Evolutionary conservation across 1,140 invertebrate species (phyloP), one percentile per base, ranked within the genome.

Genomic region (Drosophila nannoptera): DNA sequence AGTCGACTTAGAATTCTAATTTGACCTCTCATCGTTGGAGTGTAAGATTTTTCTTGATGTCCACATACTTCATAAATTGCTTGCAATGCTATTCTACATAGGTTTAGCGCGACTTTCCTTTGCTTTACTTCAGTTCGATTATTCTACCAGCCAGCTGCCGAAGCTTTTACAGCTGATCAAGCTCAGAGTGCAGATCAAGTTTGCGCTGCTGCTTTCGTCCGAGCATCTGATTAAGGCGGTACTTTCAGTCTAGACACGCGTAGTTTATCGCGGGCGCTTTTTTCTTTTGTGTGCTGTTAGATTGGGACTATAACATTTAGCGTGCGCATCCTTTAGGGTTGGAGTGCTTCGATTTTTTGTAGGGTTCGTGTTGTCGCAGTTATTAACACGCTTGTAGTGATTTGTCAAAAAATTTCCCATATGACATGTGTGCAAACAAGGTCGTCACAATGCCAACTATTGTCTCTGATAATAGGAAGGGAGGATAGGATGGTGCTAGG

Each of bases 401-500:
- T 86, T 84, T 84, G 81, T 86, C 81, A 87, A 75, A 72, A 22
- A 81, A 77, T 67, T 49, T 53, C 45, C 72, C 49, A 54, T 74
- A 84, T 86, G 81, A 86, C 81, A 84, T 84, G 81, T 84, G 81
- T 87, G 81, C 68, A 84, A 84, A 84, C 81, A 84, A 81, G 58
- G 55, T 56, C 59, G 63, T 50, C 45, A 72, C 54, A 73, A 80
- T 62, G 66, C 12, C 22, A 52, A 52, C 43, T 65, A 55, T 67
- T 61, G 35, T 12, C 33, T 9, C 43, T 46, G 40, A 77, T 63
- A 75, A 60, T 59, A 32, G 12, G 12, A 14, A 52, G 49, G 12
- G 12, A 50, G 29, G 36, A n/a, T 12, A 32, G 43, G 29, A 8
- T 49, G 40, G 49, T 46, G 8, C 7, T 11, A 35, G 32, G 3